These are phyloP conservation scores for Ceratosolen fusciceps DNA, from an alignment of 1,140 invertebrate genomes.

Conservation along the genomic window DNA sequence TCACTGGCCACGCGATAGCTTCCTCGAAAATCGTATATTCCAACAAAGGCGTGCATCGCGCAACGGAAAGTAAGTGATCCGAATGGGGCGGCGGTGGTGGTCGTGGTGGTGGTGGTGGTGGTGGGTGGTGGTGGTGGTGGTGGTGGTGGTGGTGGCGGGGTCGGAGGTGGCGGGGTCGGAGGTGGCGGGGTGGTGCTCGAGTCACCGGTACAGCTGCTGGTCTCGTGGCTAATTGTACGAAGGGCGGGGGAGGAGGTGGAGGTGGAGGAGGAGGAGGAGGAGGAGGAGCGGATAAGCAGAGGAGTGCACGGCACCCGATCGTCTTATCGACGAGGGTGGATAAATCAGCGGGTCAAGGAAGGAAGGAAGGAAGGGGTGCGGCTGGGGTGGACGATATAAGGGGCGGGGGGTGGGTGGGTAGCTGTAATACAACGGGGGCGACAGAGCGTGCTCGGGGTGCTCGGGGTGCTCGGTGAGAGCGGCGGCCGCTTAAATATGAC, in stretches of 20 bases:
- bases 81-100: background rate
- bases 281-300: background rate
- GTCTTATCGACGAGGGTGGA: background rate
- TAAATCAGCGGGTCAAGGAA: constrained; percentile 10
- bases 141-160: too few species aligned
- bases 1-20: background rate
- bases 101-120: too few species aligned
- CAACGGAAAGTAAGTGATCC: background rate
- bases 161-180: too few species aligned
- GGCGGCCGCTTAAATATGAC: too few species aligned
- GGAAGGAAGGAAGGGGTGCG: too few species aligned
- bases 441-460: background rate
- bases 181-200: background rate
- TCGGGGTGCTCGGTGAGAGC: too few species aligned
- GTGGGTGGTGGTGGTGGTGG: too few species aligned
- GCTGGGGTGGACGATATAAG: background rate
- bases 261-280: background rate
- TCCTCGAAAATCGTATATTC: background rate
- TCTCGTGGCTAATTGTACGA: too few species aligned
- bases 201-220: too few species aligned
- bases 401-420: background rate
- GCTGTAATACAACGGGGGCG: constrained; percentile 1
- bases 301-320: background rate
- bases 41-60: background rate
- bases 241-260: too few species aligned